Evolutionary conservation across 2,797 vertebrate genomes (phyloP).

Genomic region (Astyanax mexicanus): DNA sequence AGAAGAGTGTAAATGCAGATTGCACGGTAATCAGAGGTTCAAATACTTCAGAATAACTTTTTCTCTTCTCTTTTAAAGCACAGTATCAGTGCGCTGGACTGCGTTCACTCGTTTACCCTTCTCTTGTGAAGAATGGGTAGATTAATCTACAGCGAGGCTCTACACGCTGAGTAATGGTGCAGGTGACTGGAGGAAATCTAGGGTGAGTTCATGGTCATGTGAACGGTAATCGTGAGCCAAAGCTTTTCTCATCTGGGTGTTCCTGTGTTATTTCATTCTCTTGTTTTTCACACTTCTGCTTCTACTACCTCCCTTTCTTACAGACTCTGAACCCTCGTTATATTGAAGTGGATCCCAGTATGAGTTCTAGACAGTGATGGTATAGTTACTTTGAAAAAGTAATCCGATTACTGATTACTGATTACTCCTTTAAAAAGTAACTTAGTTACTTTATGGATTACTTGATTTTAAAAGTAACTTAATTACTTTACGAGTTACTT

Average conservation of each 20-base stretch:
- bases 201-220: slow-evolving; percentile 30
- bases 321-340: too few relatives aligned
- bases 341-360: too few relatives aligned
- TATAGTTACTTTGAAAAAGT: too few relatives aligned
- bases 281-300: neutral
- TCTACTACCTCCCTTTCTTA: neutral
- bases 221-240: neutral
- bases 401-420: too few relatives aligned
- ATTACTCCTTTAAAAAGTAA: too few relatives aligned
- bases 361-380: too few relatives aligned
- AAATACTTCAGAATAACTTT: slow-evolving; percentile 5
- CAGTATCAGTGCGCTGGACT: too few relatives aligned
- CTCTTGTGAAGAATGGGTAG: neutral
- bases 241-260: neutral
- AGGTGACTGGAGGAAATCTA: slow-evolving; percentile 45
- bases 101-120: neutral
- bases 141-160: slow-evolving; percentile 22
- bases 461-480: too few relatives aligned
- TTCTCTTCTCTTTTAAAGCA: neutral
- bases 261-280: neutral
- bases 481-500: too few relatives aligned
- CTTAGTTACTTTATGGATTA: too few relatives aligned
- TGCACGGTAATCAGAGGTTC: slow-evolving; percentile 26
- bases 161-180: slow-evolving; percentile 45
- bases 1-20: neutral